A percentile compares a stretch with the other conserved stretches of the same genome.
Evolutionary conservation across 2,113 vertebrate genomes (phyloP).

Genomic region (Chaenocephalus aceratus): DNA sequence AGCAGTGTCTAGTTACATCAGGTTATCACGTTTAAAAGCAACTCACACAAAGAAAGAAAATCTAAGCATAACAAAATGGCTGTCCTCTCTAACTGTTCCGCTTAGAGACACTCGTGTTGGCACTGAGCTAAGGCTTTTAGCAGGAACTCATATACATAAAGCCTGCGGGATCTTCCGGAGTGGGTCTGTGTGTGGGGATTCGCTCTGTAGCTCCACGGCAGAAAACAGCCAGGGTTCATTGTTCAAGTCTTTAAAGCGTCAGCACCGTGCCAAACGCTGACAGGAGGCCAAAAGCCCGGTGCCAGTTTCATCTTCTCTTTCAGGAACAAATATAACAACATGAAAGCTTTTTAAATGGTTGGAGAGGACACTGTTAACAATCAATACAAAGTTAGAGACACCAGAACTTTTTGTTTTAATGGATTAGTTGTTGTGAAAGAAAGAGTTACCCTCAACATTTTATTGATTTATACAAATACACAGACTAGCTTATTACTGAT

Average conservation of each 20-base stretch:
- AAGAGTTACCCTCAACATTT: not conserved
- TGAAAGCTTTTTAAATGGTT: conserved; percentile 5
- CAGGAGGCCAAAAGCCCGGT: conserved; percentile 34
- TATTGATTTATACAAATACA: not conserved
- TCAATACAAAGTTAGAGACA: conserved; percentile 11
- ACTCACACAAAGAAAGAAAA: too few relatives aligned
- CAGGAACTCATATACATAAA: too few relatives aligned
- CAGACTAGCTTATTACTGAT: not conserved
- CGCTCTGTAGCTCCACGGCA: conserved; percentile 8
- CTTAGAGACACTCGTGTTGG: too few relatives aligned
- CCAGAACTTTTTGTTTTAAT: conserved; percentile 1
- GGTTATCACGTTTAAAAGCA: too few relatives aligned
- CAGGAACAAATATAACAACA: conserved; percentile 19
- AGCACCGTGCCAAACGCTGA: conserved; percentile 30
- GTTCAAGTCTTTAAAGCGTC: conserved; percentile 45
- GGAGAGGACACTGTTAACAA: conserved; percentile 1
- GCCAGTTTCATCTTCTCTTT: not conserved
- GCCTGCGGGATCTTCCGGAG: conserved; percentile 3
- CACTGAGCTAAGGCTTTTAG: too few relatives aligned
- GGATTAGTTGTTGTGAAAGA: not conserved
- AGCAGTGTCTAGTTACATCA: too few relatives aligned
- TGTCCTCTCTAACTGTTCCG: too few relatives aligned
- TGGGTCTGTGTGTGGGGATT: conserved; percentile 29
- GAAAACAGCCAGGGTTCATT: conserved; percentile 28
- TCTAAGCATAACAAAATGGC: too few relatives aligned